phyloP scores from a whole-genome alignment of 2,888 invertebrate genomes.

The Diloba caeruleocephala region DNA sequence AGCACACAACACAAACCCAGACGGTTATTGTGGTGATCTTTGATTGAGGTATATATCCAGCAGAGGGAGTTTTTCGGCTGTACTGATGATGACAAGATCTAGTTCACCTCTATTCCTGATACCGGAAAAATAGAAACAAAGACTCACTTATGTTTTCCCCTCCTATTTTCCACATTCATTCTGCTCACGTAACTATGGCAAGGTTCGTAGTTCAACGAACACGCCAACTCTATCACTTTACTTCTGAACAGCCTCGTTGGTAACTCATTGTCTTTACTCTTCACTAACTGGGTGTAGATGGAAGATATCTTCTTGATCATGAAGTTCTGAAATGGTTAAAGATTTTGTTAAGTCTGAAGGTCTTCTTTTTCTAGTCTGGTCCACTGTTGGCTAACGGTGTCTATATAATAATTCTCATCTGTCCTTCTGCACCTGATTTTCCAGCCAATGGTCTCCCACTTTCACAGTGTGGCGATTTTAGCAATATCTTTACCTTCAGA shows the following conservation, averaged over 20 bases:
- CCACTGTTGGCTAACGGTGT: too few species aligned
- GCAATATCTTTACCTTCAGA: too few species aligned
- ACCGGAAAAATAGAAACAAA: background rate
- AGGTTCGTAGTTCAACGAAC: constrained; percentile 64
- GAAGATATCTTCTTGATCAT: constrained; percentile 69
- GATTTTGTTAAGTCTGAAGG: background rate
- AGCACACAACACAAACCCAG: too few species aligned
- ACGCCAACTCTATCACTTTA: constrained; percentile 72
- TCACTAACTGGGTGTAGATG: constrained; percentile 66
- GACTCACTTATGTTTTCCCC: constrained; percentile 58
- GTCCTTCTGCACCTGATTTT: too few species aligned
- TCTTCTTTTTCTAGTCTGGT: too few species aligned
- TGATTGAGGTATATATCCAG: too few species aligned
- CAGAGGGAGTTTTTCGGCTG: too few species aligned
- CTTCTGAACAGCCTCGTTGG: constrained; percentile 69
- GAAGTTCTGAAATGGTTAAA: constrained; percentile 67
- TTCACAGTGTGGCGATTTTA: too few species aligned
- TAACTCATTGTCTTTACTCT: constrained; percentile 59
- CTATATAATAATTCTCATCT: too few species aligned
- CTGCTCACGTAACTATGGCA: constrained; percentile 64
- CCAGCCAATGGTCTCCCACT: too few species aligned
- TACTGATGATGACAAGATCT: too few species aligned
- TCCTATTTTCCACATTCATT: constrained; percentile 55
- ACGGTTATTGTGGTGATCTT: too few species aligned
- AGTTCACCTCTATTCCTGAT: background rate